Percentiles rank a stretch among this genome's conserved stretches.
phyloP scores from a whole-genome alignment of 2,797 vertebrate species.

The Saxicola maurus region DNA sequence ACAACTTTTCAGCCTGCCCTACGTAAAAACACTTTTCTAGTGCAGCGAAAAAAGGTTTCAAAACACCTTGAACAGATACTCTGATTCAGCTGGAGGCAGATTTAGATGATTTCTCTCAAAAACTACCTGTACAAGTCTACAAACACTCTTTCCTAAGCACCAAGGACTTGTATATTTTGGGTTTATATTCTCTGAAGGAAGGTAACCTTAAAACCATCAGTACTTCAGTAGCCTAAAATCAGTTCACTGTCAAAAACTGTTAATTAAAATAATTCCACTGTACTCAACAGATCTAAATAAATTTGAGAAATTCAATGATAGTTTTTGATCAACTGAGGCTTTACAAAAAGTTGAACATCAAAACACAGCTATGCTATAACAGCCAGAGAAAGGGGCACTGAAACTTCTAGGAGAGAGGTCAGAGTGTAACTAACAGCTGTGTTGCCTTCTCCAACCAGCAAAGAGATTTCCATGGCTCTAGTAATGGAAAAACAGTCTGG shows the following conservation, averaged over 20 bases:
- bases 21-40: accelerated
- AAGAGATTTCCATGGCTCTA: background rate
- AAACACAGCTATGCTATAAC: background rate
- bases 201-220: background rate
- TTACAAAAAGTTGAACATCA: background rate
- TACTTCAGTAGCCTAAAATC: background rate
- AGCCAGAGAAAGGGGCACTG: background rate
- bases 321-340: background rate
- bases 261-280: background rate
- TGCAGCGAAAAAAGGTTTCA: background rate
- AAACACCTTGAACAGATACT: background rate
- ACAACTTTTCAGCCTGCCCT: background rate
- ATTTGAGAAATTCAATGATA: background rate
- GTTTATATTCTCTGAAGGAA: background rate
- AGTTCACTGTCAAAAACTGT: background rate
- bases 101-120: background rate
- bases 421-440: background rate
- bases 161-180: background rate
- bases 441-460: background rate
- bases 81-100: background rate
- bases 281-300: background rate
- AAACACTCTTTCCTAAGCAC: background rate
- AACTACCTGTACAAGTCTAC: background rate
- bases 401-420: background rate
- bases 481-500: background rate